Percentiles rank a stretch among this genome's conserved stretches.
These are phyloP conservation scores for Sinocyclocheilus rhinocerous DNA, from an alignment of 2,113 vertebrate species.

Conservation along the genomic window DNA sequence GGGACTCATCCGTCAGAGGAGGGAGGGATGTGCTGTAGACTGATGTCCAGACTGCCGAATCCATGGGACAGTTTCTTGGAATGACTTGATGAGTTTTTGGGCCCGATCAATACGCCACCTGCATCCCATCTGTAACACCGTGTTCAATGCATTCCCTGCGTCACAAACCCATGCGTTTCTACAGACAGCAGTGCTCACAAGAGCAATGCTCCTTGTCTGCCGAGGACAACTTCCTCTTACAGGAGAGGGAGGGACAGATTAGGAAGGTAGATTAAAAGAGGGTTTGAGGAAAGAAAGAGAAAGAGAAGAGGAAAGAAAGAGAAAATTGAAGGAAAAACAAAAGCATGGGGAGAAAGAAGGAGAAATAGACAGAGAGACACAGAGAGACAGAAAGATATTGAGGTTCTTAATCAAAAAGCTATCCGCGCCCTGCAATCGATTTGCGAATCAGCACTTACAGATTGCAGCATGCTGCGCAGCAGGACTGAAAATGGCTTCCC, in stretches of 20 bases:
- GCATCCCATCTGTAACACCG: constrained; percentile 64
- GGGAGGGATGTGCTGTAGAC: constrained; percentile 33
- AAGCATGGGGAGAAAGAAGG: neutral
- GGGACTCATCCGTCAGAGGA: constrained; percentile 55
- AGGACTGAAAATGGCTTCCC: constrained; percentile 39
- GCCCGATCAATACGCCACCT: constrained; percentile 63
- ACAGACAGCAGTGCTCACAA: constrained; percentile 21
- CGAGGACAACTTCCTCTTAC: neutral
- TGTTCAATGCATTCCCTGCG: constrained; percentile 52
- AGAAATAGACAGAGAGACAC: constrained; percentile 14
- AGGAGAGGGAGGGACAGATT: neutral
- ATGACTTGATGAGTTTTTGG: constrained; percentile 68
- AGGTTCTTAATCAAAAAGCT: constrained; percentile 68
- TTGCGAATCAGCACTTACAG: constrained; percentile 52
- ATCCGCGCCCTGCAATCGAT: constrained; percentile 59
- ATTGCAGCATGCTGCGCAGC: constrained; percentile 54
- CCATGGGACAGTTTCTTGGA: constrained; percentile 64
- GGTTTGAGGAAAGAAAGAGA: neutral
- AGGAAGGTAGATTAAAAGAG: neutral
- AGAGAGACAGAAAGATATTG: constrained; percentile 42
- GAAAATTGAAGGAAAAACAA: constrained; percentile 23
- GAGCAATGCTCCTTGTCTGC: neutral
- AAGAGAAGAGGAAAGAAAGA: neutral
- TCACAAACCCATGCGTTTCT: constrained; percentile 28
- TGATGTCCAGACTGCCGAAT: constrained; percentile 47